Conservation (phyloP, 2,888 invertebrate genomes). For the Sepiola atlantica region DNA sequence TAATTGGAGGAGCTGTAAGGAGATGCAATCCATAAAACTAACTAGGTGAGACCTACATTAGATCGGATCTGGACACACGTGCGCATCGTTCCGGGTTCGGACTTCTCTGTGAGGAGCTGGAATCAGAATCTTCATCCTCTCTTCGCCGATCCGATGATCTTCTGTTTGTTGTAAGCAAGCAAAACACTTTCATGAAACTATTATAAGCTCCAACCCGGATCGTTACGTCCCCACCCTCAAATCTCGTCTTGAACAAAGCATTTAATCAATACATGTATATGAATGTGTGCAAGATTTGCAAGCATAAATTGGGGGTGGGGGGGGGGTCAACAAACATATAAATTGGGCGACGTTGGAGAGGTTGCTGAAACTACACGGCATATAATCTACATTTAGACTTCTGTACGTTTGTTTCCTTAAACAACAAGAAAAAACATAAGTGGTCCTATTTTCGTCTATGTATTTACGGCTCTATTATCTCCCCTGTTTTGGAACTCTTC, state of each 20-base stretch:
- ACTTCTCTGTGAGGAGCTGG: conserved; percentile 32
- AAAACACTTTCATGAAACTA: background rate
- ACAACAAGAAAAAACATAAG: background rate
- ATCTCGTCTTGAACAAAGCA: background rate
- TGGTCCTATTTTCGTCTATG: background rate
- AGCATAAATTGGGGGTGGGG: background rate
- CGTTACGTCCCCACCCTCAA: background rate
- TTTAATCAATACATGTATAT: conserved; percentile 6
- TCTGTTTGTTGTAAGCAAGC: conserved; percentile 32
- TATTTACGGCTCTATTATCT: background rate
- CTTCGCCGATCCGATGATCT: conserved; percentile 32
- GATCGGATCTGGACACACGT: conserved; percentile 9
- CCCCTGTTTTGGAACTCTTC: no score
- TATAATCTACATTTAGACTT: background rate
- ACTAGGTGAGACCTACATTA: conserved; percentile 32
- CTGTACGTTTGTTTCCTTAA: background rate
- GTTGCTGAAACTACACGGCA: background rate
- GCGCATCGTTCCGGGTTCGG: background rate
- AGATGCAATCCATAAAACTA: conserved; percentile 12
- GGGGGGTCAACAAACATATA: no score
- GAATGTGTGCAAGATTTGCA: background rate
- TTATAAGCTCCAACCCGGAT: background rate
- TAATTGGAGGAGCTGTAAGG: conserved; percentile 3
- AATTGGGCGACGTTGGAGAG: no score
- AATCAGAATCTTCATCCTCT: conserved; percentile 22